Percentiles rank a stretch among this genome's conserved stretches.
Conservation (phyloP, 37 sponge, comb jelly and placozoan genomes). For the Chondrosia reniformis region DNA sequence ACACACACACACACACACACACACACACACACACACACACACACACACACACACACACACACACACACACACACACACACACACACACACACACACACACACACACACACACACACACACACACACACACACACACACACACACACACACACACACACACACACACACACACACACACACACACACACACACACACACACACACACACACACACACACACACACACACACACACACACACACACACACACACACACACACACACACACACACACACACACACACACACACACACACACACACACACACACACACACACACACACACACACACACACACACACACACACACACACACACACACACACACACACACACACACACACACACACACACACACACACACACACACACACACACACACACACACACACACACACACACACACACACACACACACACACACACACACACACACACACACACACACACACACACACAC, state of each 20-base stretch:
- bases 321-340: background rate
- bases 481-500: conserved; percentile 25
- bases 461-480: conserved; percentile 27
- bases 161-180: conserved; percentile 27
- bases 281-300: background rate
- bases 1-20: background rate
- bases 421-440: background rate
- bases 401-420: background rate
- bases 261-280: conserved; percentile 1
- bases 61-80: conserved; percentile 7
- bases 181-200: conserved; percentile 25
- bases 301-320: background rate
- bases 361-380: background rate
- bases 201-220: conserved; percentile 27
- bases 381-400: background rate
- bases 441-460: conserved; percentile 8
- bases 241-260: conserved; percentile 3
- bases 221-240: conserved; percentile 27
- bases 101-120: background rate
- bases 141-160: conserved; percentile 1
- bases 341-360: background rate
- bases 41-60: conserved; percentile 32
- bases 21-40: conserved; percentile 30
- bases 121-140: background rate
- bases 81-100: background rate